Percentiles rank a stretch among this genome's conserved stretches.
phyloP scores from a whole-genome alignment of 2,797 vertebrate species.

The Phoebastria nigripes region DNA sequence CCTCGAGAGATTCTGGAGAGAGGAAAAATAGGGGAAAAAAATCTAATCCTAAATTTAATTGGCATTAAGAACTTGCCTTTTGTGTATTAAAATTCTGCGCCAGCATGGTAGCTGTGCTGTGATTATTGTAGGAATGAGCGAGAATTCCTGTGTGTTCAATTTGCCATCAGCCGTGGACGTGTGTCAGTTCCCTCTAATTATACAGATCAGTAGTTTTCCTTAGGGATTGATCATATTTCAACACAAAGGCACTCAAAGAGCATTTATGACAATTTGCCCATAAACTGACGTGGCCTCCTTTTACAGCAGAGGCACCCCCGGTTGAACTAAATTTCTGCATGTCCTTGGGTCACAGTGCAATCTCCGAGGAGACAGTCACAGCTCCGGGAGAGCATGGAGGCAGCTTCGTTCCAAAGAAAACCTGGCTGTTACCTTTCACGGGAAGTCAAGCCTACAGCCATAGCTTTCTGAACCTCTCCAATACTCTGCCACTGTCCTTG shows the following conservation, averaged over 20 bases:
- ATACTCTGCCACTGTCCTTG: not conserved
- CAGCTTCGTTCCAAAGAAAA: not conserved
- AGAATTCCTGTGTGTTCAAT: not conserved
- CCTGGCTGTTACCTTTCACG: not conserved
- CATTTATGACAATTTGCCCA: not conserved
- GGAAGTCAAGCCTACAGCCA: not conserved
- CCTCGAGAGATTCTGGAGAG: not conserved
- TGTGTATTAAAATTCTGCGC: not conserved
- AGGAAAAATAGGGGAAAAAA: not conserved
- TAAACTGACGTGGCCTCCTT: fast-evolving
- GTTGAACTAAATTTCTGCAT: not conserved
- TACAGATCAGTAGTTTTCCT: not conserved
- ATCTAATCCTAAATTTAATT: not conserved
- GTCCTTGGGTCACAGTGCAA: not conserved
- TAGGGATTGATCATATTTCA: not conserved
- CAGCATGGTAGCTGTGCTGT: not conserved
- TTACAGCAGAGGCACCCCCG: not conserved
- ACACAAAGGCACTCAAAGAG: not conserved
- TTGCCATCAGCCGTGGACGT: not conserved
- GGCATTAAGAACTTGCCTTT: not conserved
- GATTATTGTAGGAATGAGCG: not conserved
- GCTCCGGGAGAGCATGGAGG: fast-evolving
- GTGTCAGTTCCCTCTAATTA: not conserved
- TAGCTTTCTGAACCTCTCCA: not conserved
- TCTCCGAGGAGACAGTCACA: not conserved